Conservation (phyloP, 2,888 invertebrate species). For the Blastobasis adustella region DNA sequence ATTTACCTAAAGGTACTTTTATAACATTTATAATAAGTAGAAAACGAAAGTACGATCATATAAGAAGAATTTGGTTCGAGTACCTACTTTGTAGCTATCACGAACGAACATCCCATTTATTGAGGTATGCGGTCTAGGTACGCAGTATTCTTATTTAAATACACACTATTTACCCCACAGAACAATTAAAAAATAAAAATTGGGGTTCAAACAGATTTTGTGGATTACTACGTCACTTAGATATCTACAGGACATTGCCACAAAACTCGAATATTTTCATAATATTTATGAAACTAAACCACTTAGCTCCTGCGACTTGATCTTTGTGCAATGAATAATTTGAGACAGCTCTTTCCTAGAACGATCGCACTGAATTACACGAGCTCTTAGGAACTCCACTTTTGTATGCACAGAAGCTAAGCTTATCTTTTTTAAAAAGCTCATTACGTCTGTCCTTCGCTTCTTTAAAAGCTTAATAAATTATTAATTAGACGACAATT, state of each 20-base stretch:
- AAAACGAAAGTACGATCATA: background rate
- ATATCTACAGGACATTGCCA: too few species aligned
- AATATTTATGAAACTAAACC: too few species aligned
- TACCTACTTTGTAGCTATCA: constrained; percentile 2
- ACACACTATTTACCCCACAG: too few species aligned
- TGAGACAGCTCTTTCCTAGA: constrained; percentile 35
- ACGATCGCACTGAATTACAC: constrained; percentile 38
- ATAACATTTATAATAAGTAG: too few species aligned
- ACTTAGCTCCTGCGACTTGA: background rate
- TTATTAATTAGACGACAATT: constrained; percentile 48
- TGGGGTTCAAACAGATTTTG: too few species aligned
- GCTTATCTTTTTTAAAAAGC: constrained; percentile 28
- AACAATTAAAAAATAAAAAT: too few species aligned
- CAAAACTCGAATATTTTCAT: too few species aligned
- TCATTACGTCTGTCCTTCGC: constrained; percentile 36
- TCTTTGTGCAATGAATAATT: constrained; percentile 28
- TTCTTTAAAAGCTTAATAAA: constrained; percentile 54
- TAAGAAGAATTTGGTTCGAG: constrained; percentile 2
- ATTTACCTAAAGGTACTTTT: too few species aligned
- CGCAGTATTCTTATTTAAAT: too few species aligned
- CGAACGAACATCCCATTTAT: background rate
- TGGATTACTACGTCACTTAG: too few species aligned
- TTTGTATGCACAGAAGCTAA: constrained; percentile 25
- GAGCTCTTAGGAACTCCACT: constrained; percentile 31
- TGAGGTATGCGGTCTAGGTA: too few species aligned